Conservation (phyloP, 1,140 invertebrate species). For the Acromyrmex echinatior region DNA sequence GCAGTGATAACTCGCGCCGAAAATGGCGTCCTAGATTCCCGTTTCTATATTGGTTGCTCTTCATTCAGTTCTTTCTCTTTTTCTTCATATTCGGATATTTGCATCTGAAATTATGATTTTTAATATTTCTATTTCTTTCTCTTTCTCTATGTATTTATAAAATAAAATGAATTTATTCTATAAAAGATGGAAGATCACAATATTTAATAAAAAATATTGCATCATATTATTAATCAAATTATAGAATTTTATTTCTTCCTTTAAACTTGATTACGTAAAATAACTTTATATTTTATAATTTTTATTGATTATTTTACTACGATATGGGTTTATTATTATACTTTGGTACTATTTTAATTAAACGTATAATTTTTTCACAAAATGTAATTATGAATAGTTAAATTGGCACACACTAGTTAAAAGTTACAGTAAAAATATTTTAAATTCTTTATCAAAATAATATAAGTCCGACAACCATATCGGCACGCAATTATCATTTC, state of each 20-base stretch:
- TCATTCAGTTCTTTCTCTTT: neutral
- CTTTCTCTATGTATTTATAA: neutral
- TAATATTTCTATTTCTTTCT: neutral
- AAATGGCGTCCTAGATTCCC: conserved; percentile 45
- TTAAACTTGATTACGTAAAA: neutral
- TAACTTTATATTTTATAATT: neutral
- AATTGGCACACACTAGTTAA: neutral
- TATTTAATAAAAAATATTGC: neutral
- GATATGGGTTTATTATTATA: neutral
- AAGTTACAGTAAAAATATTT: neutral
- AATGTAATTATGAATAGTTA: neutral
- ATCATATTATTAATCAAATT: neutral
- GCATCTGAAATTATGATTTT: neutral
- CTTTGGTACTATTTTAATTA: neutral
- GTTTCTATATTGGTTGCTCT: conserved; percentile 16
- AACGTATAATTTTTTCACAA: neutral
- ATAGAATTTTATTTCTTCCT: neutral
- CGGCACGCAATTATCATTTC: too few species aligned
- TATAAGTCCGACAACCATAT: too few species aligned
- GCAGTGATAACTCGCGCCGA: conserved; percentile 47
- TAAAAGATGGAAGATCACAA: neutral
- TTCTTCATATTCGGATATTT: neutral
- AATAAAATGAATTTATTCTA: neutral
- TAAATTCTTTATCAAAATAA: neutral
- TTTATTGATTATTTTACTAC: neutral